phyloP scores from a whole-genome alignment of 30 jellyfish, hydroid and myxozoan species.

The Aurelia sp. region DNA sequence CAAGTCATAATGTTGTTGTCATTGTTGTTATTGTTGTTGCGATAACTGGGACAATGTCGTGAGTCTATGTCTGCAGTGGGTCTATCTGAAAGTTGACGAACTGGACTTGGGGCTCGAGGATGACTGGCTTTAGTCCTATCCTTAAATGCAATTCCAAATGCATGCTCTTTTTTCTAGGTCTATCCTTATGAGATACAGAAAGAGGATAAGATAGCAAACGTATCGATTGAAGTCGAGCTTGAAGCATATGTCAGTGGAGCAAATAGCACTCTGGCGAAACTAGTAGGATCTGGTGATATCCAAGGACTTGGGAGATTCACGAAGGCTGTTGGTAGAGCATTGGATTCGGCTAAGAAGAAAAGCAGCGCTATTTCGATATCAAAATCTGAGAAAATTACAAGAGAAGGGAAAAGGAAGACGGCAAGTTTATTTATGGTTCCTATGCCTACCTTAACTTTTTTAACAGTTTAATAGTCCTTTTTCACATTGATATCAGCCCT shows the following conservation, averaged over 20 bases:
- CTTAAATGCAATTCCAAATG: neutral
- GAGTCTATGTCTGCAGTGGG: too few species aligned
- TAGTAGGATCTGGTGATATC: conserved; percentile 28
- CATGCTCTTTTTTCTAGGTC: neutral
- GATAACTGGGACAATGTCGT: too few species aligned
- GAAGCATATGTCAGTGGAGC: conserved; percentile 27
- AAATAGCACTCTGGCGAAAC: conserved; percentile 26
- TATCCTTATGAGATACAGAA: too few species aligned
- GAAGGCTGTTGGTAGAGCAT: conserved; percentile 30
- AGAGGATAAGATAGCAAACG: too few species aligned
- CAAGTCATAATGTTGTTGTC: too few species aligned
- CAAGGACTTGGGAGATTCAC: conserved; percentile 46
- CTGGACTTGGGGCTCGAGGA: too few species aligned
- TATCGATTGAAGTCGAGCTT: conserved; percentile 29
- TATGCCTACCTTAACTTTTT: too few species aligned
- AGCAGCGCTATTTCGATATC: neutral
- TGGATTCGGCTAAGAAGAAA: conserved; percentile 40
- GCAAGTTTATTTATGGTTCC: neutral
- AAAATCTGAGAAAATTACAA: neutral
- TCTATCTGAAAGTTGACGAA: too few species aligned
- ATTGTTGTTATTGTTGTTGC: too few species aligned
- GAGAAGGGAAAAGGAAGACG: conserved; percentile 28
- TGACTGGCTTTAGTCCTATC: neutral
- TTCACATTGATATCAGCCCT: too few species aligned
- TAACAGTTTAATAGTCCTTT: too few species aligned